Evolutionary conservation across 2,113 vertebrate species (phyloP), one percentile per base, ranked within the genome.

Genomic region (Silurus meridionalis): DNA sequence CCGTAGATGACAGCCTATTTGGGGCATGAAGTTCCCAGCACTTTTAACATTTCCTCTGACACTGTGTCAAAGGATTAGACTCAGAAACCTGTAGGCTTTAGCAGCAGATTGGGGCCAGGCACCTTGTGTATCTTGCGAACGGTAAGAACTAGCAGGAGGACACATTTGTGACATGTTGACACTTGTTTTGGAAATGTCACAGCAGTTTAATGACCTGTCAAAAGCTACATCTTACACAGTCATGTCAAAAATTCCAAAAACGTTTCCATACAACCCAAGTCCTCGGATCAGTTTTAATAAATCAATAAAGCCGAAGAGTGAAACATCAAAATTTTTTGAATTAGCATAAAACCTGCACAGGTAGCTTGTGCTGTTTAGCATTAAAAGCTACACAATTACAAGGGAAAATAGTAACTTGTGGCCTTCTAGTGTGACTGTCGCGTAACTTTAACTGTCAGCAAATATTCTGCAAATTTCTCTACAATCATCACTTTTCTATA

Each of bases 11-110:
- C 80, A 85, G 25, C 8, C 50, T 46, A 83, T n/a, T 52, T 21
- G 81, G 75, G 58, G 71, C 64, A 63, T 87, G 50, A 81, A 83
- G 79, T 83, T 79, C 61, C 58, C 78, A 63, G 37, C 48, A 80
- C 83, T 86, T 84, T 89, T 87, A 83, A 86, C 86, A 83, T 88
- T 86, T 79, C 13, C 46, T 66, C 87, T 84, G 86, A 88, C 87
- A 87, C 72, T 48, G 19, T 88, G 80, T 91, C 83, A 85, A 77
- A 87, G 58, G 83, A 83, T 88, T 83, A 75, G 80, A 61, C 83
- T 86, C 67, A 82, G 37, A 80, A 87, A 46, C 46, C 85, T 83
- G 69, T 25, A 63, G 83, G 84, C 83, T 84, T 71, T 79, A 84
- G 28, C 55, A 60, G 58, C 46, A 86, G 58, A 85, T 60, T 84